These are phyloP conservation scores for Listronotus bonariensis DNA, from an alignment of 1,140 invertebrate genomes.

Conservation along the genomic window DNA sequence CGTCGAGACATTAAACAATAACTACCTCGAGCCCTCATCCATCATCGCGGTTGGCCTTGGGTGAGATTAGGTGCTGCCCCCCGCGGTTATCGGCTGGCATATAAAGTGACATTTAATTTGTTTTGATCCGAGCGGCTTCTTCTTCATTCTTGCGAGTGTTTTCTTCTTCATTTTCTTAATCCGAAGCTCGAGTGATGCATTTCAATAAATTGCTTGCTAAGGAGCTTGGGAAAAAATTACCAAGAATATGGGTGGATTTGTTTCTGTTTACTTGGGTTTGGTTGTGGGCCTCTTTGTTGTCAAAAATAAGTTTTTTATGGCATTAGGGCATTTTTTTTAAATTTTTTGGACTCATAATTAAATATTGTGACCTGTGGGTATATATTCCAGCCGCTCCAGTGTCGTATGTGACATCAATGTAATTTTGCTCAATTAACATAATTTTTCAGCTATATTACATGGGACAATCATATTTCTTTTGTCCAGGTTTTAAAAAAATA, in stretches of 20 bases:
- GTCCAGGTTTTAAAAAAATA: too few species aligned
- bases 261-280: background rate
- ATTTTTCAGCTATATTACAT: too few species aligned
- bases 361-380: too few species aligned
- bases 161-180: conserved; percentile 15
- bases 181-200: conserved; percentile 10
- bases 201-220: conserved; percentile 11
- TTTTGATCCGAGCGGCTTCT: conserved; percentile 38
- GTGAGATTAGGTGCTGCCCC: conserved; percentile 47
- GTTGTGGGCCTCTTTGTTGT: too few species aligned
- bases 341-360: too few species aligned
- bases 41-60: conserved; percentile 46
- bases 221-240: conserved; percentile 11
- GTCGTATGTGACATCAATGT: too few species aligned
- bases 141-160: conserved; percentile 6
- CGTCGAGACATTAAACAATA: conserved; percentile 53
- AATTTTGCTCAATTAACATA: too few species aligned
- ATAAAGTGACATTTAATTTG: conserved; percentile 49
- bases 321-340: too few species aligned
- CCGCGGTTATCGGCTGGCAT: conserved; percentile 27
- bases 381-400: too few species aligned
- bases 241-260: background rate
- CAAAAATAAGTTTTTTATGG: too few species aligned
- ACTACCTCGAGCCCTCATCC: conserved; percentile 50
- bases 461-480: too few species aligned